phyloP scores from a whole-genome alignment of 2,888 invertebrate species.

The Tenthredo mesomela region DNA sequence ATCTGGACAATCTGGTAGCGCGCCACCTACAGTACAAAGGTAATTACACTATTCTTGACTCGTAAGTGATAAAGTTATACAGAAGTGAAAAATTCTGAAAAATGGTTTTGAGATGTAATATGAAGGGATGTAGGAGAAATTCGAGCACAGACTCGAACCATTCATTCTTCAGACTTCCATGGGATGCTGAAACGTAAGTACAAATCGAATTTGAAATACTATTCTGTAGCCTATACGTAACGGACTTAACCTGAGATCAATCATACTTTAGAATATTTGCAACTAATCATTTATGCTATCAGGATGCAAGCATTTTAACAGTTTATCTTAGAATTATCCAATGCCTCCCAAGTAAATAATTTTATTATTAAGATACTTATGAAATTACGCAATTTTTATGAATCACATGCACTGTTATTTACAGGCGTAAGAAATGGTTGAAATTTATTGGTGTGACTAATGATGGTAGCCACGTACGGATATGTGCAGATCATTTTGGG shows the following conservation, averaged over 20 bases:
- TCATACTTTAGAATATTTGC: neutral
- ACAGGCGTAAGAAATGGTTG: neutral
- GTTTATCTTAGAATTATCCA: neutral
- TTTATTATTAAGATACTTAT: neutral
- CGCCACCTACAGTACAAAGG: too few species aligned
- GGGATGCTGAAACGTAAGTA: too few species aligned
- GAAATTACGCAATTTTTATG: neutral
- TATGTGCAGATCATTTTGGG: conserved; percentile 11
- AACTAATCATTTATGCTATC: neutral
- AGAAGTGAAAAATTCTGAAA: too few species aligned
- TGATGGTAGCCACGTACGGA: neutral
- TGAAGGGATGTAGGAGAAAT: too few species aligned
- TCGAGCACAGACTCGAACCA: too few species aligned
- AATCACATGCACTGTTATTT: neutral
- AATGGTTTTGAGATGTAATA: too few species aligned
- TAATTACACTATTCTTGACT: too few species aligned
- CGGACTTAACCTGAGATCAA: neutral
- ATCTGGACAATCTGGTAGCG: too few species aligned
- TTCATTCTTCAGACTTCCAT: too few species aligned
- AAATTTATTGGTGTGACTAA: neutral
- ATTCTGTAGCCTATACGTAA: neutral
- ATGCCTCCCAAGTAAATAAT: neutral
- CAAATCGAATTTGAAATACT: neutral
- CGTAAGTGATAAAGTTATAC: too few species aligned
- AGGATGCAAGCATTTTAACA: neutral